Base-by-base conservation (phyloP, 2,888 invertebrate genomes). In the Cancer borealis region DNA sequence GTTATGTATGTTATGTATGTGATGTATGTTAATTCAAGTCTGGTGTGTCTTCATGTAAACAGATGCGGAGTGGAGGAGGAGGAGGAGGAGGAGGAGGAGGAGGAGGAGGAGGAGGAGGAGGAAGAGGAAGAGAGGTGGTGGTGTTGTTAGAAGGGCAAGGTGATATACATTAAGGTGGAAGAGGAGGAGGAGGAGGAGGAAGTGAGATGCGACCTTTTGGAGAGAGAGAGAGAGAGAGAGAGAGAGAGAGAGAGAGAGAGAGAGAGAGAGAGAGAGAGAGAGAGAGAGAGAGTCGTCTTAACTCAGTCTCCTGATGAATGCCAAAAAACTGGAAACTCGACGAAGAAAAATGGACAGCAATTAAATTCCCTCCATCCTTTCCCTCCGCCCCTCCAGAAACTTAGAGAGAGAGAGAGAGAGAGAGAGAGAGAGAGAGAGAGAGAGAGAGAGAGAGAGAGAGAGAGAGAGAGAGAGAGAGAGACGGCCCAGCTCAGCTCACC, bases 331-430 rank as follows among this genome's bases (percentile, higher is more conserved):
- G 73, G 46, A 21, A 46, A 91, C 91, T 46, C 45, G 91, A 91
- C 66, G 73, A 91, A 91, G 91, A 91, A 91, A 91, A 91, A 91
- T 91, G 91, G 73, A 47, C 91, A 91, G 46, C 91, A 91, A 91
- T 91, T 91, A 91, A 91, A 91, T 91, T 91, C 73, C 26, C 79
- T 79, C 79, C 79, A 79, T 54, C 91, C 47, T 91, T 60, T 54
- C 91, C 91, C 91, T 60, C 66, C 91, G n/a, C 73, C 88, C 60
- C 89, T 88, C 66, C 39, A 93, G 93, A 93, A 88, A 93, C 88
- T 88, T 88, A 66, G 66, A 88, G 79, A 79, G 79, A 79, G 79
- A 79, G 79, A 79, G 79, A 79, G 79, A 79, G 79, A 79, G 79
- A 79, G 54, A 89, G 88, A 88, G 88, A 88, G 88, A 88, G 88